Evolutionary conservation across 2,113 vertebrate species (phyloP).

Genomic region (Leptobrachium leishanense): DNA sequence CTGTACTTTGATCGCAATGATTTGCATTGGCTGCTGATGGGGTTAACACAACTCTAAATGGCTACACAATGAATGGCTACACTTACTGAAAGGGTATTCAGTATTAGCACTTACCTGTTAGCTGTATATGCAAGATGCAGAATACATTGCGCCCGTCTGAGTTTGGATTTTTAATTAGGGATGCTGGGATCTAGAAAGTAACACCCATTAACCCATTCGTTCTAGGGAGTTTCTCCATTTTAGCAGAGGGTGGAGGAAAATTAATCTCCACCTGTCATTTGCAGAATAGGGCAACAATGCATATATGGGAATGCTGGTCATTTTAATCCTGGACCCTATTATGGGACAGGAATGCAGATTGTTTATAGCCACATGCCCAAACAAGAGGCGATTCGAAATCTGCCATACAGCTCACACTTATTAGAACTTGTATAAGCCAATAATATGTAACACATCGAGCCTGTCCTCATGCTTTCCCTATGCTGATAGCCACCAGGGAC

Average conservation of each 20-base stretch:
- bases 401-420: not conserved
- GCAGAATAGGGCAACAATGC: slow-evolving; percentile 10
- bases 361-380: slow-evolving; percentile 1
- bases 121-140: not conserved
- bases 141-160: not conserved
- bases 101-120: slow-evolving; percentile 13
- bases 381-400: not conserved
- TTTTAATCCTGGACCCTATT: slow-evolving; percentile 43
- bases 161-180: slow-evolving; percentile 25
- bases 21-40: no score
- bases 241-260: not conserved
- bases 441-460: not conserved
- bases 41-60: no score
- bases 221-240: not conserved
- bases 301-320: slow-evolving; percentile 19
- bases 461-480: not conserved
- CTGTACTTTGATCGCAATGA: no score
- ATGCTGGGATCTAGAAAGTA: not conserved
- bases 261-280: slow-evolving; percentile 41
- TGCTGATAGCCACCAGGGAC: not conserved
- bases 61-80: no score
- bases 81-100: no score
- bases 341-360: slow-evolving; percentile 26
- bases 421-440: not conserved
- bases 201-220: slow-evolving; percentile 17